A percentile compares a stretch with the other conserved stretches of the same genome.
These are phyloP conservation scores for Hyperopisus bebe DNA, from an alignment of 2,113 vertebrate species.

Conservation along the genomic window DNA sequence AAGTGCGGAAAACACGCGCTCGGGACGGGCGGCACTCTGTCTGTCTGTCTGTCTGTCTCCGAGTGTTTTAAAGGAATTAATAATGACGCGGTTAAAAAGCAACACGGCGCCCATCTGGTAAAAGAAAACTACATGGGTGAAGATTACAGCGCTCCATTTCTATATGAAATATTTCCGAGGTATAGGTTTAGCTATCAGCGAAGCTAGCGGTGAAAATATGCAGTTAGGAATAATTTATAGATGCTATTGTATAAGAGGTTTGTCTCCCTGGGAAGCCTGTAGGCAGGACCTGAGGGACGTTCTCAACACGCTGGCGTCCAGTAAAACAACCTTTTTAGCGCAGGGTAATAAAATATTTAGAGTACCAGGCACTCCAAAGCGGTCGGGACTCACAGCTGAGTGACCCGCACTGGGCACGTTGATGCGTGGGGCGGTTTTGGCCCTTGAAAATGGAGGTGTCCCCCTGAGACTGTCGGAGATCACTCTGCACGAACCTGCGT, in stretches of 20 bases:
- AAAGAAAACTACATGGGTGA: background rate
- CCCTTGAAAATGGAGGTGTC: background rate
- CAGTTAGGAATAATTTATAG: constrained; percentile 5
- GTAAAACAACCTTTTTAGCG: constrained; percentile 9
- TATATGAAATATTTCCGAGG: background rate
- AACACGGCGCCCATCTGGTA: background rate
- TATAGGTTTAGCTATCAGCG: background rate
- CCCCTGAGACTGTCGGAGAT: background rate
- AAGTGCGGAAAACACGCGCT: background rate
- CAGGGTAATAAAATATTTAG: constrained; percentile 8
- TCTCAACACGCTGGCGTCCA: background rate
- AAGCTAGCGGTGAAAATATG: background rate
- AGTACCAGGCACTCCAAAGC: background rate
- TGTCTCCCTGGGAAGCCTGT: background rate
- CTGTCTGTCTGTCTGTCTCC: background rate
- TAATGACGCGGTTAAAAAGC: background rate
- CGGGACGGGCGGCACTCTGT: background rate
- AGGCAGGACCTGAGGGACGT: background rate
- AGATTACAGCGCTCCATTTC: background rate
- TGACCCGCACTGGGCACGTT: background rate
- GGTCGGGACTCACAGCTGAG: background rate
- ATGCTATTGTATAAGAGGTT: constrained; percentile 8
- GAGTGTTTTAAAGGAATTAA: constrained; percentile 2
- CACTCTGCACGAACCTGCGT: background rate
- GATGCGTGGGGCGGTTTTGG: background rate